Base-by-base conservation (phyloP, 2,797 vertebrate species). In the Megaceryle alcyon region DNA sequence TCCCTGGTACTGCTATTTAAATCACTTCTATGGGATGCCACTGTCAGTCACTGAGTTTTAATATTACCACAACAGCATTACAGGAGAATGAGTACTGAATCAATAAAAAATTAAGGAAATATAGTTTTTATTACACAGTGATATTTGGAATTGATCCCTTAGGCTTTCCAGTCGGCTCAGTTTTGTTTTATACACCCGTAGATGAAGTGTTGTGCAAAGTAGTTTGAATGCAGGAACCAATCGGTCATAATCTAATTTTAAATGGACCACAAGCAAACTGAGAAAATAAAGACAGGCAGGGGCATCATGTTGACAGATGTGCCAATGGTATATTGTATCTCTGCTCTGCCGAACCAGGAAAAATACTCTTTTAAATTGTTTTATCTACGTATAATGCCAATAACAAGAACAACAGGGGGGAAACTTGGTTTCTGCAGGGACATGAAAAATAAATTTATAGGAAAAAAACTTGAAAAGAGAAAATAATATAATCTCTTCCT, bases 71-170 rank as follows among this genome's bases (percentile, higher is more conserved):
- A 89, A 97, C 65, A 93, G 71, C 82, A 92, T 95, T 96, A 82
- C 80, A 82, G 83, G 48, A 93, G 82, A 86, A 95, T 93, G 97
- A 96, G 94, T 92, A 66, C 92, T 86, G 88, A 95, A 96, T 96
- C 95, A 93, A 97, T 97, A 85, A 81, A 94, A 97, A 96, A 95
- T 97, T 96, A 97, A 96, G 91, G 82, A 97, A 97, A 95, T 95
- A 93, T 57, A 73, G 90, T 96, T 97, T 97, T 97, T 96, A 97
- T 97, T 96, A 97, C 91, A 90, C 61, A 69, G 86, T 96, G 95
- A 93, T 97, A 97, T 96, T 97, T 96, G 88, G 94, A 96, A 97
- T 94, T 95, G 95, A 97, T 98, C 96, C 96, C 96, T 88, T 63
- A 96, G 97, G 96, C 82, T 95, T 97, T 96, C 86, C 59, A 95